Evolutionary conservation across 2,888 invertebrate genomes (phyloP).

Genomic region (Maniola hyperantus): DNA sequence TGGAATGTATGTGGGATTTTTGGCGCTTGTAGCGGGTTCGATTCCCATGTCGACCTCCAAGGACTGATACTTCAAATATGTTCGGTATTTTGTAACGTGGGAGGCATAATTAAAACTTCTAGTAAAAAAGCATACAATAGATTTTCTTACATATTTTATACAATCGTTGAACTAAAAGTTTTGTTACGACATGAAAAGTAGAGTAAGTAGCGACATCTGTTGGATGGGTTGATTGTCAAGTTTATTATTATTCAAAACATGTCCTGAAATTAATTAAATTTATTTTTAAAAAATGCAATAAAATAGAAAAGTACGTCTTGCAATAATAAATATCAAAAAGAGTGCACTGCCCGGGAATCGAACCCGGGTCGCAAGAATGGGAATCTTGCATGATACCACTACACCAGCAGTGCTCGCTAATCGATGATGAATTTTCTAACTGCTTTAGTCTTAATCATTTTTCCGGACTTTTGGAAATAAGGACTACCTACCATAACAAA

Average conservation of each 20-base stretch:
- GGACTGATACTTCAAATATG: constrained; percentile 51
- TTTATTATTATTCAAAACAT: neutral
- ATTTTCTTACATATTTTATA: neutral
- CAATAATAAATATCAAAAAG: constrained; percentile 9
- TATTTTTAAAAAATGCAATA: neutral
- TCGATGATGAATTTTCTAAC: fast-evolving
- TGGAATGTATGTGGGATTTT: constrained; percentile 57
- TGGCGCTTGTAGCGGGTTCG: constrained; percentile 49
- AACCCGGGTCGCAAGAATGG: constrained; percentile 99
- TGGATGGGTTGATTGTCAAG: neutral
- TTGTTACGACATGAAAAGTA: neutral
- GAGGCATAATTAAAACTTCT: constrained; percentile 1
- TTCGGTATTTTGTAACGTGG: constrained; percentile 45
- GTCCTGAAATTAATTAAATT: neutral
- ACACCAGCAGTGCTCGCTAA: constrained; percentile 93
- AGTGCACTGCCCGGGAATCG: constrained; percentile 95
- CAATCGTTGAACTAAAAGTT: neutral
- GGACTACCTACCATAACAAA: too few species aligned
- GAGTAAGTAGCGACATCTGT: constrained; percentile 16
- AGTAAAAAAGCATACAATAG: neutral
- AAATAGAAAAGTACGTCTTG: neutral
- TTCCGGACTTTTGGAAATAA: neutral
- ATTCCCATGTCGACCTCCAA: constrained; percentile 61
- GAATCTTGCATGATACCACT: constrained; percentile 99
- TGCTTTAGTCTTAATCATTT: neutral